phyloP scores from a whole-genome alignment of 1,140 invertebrate genomes.

The Adelges cooleyi region DNA sequence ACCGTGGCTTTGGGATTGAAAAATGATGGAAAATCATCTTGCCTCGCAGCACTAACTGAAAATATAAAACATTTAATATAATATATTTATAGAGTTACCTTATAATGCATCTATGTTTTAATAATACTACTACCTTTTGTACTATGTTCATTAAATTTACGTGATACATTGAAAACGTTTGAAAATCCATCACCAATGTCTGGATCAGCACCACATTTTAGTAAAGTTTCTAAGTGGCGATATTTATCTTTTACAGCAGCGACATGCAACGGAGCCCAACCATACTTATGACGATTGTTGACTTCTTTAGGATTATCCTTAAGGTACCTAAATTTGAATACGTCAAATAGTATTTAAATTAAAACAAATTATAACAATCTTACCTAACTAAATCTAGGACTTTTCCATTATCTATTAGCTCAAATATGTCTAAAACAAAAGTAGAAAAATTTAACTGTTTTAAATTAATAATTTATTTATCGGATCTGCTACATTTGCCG shows the following conservation, averaged over 20 bases:
- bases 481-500: no score
- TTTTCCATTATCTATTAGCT: neutral
- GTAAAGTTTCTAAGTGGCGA: conserved; percentile 52
- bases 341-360: no score
- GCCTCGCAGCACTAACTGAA: conserved; percentile 50
- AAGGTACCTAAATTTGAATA: neutral
- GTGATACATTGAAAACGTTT: conserved; percentile 52
- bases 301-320: conserved; percentile 38
- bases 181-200: conserved; percentile 69
- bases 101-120: no score
- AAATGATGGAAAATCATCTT: conserved; percentile 66
- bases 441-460: no score
- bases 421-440: conserved; percentile 11
- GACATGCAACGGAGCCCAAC: conserved; percentile 77
- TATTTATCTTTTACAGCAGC: conserved; percentile 65
- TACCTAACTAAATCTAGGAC: neutral
- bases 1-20: conserved; percentile 63
- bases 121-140: no score
- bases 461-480: no score
- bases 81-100: neutral
- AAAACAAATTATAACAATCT: neutral
- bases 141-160: conserved; percentile 45
- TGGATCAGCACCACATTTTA: conserved; percentile 64
- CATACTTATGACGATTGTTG: conserved; percentile 55
- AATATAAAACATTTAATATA: neutral